Evolutionary conservation across 1,140 invertebrate genomes (phyloP), one percentile per base, ranked within the genome.

Genomic region (Myzus persicae): DNA sequence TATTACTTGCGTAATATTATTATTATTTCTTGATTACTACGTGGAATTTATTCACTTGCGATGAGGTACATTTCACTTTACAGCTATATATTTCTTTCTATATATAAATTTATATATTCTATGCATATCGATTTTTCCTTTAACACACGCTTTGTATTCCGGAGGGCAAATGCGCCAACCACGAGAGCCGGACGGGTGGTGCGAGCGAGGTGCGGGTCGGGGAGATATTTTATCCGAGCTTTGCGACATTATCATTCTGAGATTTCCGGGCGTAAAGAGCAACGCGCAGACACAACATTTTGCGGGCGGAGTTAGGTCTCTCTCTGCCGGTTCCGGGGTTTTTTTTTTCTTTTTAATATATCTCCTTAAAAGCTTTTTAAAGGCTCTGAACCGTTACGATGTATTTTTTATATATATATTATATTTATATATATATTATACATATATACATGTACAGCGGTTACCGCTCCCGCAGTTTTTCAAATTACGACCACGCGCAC

Each of bases 351-450:
- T 91, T 91, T 93, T 93, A 82, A 93, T 51, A 93, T 93, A 93
- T 93, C 67, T 93, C 91, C 81, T 93, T 93, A 93, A 93, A 93
- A 93, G 91, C 91, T 93, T 93, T 93, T 93, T 93, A 85, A 93
- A 93, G 91, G 46, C 91, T 93, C 54, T 93, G 91, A 93, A 93
- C 91, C 91, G 81, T 93, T 54, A 93, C 91, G 90, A 31, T 38
- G 91, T 46, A 36, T 90, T 90, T 67, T 90, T 42, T 46, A 0
- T 91, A 44, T 46, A 40, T 40, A 59, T 40, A n/a, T n/a, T n/a
- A n/a, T n/a, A n/a, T n/a, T n/a, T n/a, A 90, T 90, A 59, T 90
- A 90, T 59, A 90, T 24, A 76, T 81, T 26, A 48, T n/a, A n/a
- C n/a, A n/a, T n/a, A n/a, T 48, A 91, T 36, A 84, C 76, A 26